A percentile compares a stretch with the other conserved stretches of the same genome.
Conservation (phyloP, 2,797 vertebrate genomes). For the Phyllotis vaccarum region DNA sequence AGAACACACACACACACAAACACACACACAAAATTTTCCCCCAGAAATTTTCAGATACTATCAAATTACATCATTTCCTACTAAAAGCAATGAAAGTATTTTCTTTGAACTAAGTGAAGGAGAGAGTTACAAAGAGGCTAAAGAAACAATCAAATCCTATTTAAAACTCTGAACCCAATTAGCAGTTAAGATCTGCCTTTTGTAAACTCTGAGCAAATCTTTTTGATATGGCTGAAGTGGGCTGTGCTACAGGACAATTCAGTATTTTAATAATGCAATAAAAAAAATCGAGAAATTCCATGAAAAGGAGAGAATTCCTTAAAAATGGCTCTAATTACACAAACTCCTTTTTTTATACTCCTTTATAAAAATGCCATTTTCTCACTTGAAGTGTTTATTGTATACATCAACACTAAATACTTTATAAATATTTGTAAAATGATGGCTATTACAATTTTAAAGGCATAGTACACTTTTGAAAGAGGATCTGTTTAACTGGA, state of each 20-base stretch:
- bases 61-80: background rate
- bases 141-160: slow-evolving; percentile 71
- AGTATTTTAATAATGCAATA: slow-evolving; percentile 47
- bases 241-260: slow-evolving; percentile 2
- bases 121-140: slow-evolving; percentile 26
- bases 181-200: slow-evolving; percentile 67
- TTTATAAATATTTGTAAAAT: slow-evolving; percentile 39
- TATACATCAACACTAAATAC: background rate
- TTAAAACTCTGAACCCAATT: slow-evolving; percentile 44
- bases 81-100: slow-evolving; percentile 37
- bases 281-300: slow-evolving; percentile 52
- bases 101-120: slow-evolving; percentile 18
- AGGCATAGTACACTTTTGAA: slow-evolving; percentile 38
- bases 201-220: slow-evolving; percentile 40
- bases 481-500: background rate
- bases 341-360: background rate
- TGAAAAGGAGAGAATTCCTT: background rate
- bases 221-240: slow-evolving; percentile 47
- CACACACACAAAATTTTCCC: background rate
- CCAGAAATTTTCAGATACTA: slow-evolving; percentile 1
- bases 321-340: background rate
- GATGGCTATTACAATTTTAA: background rate
- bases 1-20: background rate
- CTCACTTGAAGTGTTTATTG: slow-evolving; percentile 3
- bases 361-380: background rate